Conservation (phyloP, 1,140 invertebrate genomes). For the Nasonia vitripennis region DNA sequence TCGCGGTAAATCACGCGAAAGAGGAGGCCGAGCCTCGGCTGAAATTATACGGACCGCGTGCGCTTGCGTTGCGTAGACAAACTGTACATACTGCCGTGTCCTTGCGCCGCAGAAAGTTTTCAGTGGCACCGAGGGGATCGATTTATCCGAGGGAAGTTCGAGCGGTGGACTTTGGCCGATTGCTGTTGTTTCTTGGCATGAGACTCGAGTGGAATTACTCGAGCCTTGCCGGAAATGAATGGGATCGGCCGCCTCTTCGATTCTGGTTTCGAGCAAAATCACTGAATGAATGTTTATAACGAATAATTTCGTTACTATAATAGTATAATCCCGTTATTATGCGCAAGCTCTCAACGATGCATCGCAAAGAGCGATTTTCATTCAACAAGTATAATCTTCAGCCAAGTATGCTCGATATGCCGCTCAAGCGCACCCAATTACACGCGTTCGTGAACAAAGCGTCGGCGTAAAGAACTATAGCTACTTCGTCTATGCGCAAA, state of each 20-base stretch:
- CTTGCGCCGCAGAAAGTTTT: constrained; percentile 14
- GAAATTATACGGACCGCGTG: neutral
- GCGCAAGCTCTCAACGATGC: too few species aligned
- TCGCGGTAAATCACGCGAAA: constrained; percentile 55
- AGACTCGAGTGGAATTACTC: too few species aligned
- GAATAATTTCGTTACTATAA: too few species aligned
- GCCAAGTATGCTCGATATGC: neutral
- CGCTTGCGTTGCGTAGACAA: neutral
- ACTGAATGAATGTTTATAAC: too few species aligned
- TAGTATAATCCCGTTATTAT: too few species aligned
- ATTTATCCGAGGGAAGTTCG: neutral
- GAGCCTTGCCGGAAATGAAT: too few species aligned
- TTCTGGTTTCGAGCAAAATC: too few species aligned
- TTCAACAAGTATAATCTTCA: neutral
- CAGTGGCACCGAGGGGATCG: neutral
- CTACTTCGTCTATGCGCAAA: constrained; percentile 8
- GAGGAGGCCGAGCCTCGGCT: constrained; percentile 32
- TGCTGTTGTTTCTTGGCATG: neutral
- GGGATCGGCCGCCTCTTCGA: too few species aligned
- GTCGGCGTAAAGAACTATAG: neutral
- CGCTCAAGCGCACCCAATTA: constrained; percentile 9
- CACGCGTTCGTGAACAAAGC: constrained; percentile 12
- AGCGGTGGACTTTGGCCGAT: neutral
- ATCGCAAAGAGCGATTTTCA: neutral
- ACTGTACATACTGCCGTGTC: neutral